These are phyloP conservation scores for Hucho hucho DNA, from an alignment of 2,113 vertebrate genomes.

Conservation along the genomic window DNA sequence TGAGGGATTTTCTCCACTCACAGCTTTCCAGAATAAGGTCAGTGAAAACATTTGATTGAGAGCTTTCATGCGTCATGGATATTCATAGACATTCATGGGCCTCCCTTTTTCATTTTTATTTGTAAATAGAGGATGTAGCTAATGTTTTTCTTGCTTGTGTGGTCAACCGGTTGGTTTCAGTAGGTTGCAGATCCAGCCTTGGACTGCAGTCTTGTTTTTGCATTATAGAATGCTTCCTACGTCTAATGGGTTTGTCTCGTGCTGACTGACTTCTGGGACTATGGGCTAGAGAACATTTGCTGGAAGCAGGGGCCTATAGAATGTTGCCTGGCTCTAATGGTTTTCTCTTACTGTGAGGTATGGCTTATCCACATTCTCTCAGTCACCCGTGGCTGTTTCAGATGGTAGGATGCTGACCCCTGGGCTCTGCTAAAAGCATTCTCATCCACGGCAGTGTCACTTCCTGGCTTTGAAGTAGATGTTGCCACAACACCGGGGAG, in stretches of 20 bases:
- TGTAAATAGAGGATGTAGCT: too few species aligned
- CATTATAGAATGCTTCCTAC: too few species aligned
- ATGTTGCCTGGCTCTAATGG: background rate
- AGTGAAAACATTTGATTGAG: background rate
- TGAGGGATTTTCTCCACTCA: background rate
- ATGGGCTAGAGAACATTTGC: conserved; percentile 39
- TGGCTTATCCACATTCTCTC: background rate
- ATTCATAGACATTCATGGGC: too few species aligned
- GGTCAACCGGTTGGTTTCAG: too few species aligned
- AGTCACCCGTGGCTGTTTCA: conserved; percentile 25
- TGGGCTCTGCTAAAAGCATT: conserved; percentile 43
- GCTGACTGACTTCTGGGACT: too few species aligned
- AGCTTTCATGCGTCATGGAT: background rate
- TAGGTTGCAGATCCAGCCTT: too few species aligned
- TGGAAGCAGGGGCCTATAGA: too few species aligned
- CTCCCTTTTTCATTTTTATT: too few species aligned
- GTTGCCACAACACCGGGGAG: conserved; percentile 36
- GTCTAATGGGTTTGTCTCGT: too few species aligned
- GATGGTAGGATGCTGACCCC: conserved; percentile 29
- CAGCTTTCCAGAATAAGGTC: conserved; percentile 1
- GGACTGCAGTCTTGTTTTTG: too few species aligned
- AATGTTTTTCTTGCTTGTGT: too few species aligned
- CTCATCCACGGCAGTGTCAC: conserved; percentile 43
- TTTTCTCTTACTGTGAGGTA: conserved; percentile 35
- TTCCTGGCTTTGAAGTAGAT: conserved; percentile 48